A percentile compares a stretch with the other conserved stretches of the same genome.
These are phyloP conservation scores for Alligator sinensis DNA, from an alignment of 2,113 vertebrate genomes.

Conservation along the genomic window DNA sequence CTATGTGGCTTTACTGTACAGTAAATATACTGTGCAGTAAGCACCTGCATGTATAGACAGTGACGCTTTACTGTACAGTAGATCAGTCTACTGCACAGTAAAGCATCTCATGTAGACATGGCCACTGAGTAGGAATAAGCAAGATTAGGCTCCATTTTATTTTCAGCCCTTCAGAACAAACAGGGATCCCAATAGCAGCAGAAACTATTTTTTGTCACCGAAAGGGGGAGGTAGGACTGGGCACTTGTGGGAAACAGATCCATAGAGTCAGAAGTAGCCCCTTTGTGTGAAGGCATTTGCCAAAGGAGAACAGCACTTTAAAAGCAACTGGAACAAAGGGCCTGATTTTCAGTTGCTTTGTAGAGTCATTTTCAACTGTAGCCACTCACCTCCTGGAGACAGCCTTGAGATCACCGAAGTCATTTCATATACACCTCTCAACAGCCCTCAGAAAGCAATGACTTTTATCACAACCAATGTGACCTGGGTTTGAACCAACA, in stretches of 20 bases:
- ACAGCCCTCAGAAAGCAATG: background rate
- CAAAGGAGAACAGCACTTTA: background rate
- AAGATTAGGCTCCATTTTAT: background rate
- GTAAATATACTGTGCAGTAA: too few relatives aligned
- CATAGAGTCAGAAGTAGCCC: background rate
- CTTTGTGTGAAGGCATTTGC: background rate
- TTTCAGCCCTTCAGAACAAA: background rate
- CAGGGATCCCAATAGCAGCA: background rate
- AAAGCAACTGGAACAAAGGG: background rate
- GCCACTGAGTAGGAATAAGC: background rate
- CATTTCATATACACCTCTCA: background rate
- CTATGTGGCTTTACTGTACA: too few relatives aligned
- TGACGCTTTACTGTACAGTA: too few relatives aligned
- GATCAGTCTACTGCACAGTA: too few relatives aligned
- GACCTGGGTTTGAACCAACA: background rate
- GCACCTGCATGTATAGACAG: too few relatives aligned
- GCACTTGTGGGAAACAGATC: background rate
- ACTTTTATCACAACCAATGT: background rate
- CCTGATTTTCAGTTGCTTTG: background rate
- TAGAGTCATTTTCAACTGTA: background rate
- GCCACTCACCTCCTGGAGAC: background rate
- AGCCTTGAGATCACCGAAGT: background rate
- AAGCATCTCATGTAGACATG: too few relatives aligned
- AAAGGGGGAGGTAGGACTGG: background rate
- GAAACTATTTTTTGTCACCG: background rate